Conservation (phyloP, 2,888 invertebrate species). For the Nasonovia ribisnigri region DNA sequence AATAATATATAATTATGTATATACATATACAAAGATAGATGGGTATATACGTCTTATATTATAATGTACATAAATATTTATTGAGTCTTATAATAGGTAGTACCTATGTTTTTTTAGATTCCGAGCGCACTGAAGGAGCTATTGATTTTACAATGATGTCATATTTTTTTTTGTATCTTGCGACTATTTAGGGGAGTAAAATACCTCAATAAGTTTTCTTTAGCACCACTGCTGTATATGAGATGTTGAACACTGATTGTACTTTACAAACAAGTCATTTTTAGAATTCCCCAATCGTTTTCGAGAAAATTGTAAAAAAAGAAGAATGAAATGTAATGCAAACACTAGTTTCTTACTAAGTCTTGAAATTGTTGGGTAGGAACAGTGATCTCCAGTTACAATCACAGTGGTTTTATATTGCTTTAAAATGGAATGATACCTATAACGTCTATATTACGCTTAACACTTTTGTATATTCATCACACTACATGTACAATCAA, state of each 20-base stretch:
- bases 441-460: not conserved
- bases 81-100: not conserved
- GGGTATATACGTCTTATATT: not conserved
- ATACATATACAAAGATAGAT: not conserved
- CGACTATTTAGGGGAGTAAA: not conserved
- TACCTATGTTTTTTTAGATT: not conserved
- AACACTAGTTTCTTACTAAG: not conserved
- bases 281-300: not conserved
- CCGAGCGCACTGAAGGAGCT: not conserved
- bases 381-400: not conserved
- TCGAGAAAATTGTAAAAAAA: not conserved
- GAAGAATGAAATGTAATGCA: not conserved
- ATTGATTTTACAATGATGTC: not conserved
- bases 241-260: not conserved
- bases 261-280: constrained; percentile 3
- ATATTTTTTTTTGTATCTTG: not conserved
- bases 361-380: not conserved
- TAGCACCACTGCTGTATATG: not conserved
- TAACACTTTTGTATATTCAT: not conserved
- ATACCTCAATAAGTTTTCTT: not conserved
- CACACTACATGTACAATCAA: not conserved
- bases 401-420: not conserved
- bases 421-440: not conserved
- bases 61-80: not conserved
- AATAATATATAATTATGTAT: not conserved